These are phyloP conservation scores for Bubo bubo DNA, from an alignment of 2,113 vertebrate species.

Conservation along the genomic window DNA sequence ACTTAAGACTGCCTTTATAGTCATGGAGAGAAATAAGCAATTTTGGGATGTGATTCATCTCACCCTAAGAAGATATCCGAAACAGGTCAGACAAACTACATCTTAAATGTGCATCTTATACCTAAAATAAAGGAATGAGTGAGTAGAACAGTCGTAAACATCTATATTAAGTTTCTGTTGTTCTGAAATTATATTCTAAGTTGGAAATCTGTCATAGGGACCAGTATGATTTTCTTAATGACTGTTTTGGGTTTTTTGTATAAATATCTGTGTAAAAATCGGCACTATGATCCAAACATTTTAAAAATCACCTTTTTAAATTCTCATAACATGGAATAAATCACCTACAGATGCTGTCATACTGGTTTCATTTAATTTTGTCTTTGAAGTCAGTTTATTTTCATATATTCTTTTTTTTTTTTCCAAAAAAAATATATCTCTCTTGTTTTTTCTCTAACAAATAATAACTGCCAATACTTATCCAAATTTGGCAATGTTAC, in stretches of 20 bases:
- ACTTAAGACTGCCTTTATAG: neutral
- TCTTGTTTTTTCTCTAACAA: neutral
- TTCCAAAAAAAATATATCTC: accelerated
- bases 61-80: neutral
- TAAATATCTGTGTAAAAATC: neutral
- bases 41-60: neutral
- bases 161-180: neutral
- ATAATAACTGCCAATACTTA: neutral
- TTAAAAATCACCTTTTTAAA: neutral
- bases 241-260: neutral
- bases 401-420: neutral
- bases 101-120: neutral
- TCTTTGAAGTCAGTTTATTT: neutral
- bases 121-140: neutral
- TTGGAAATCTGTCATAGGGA: neutral
- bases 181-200: neutral
- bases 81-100: neutral
- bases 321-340: neutral
- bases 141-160: neutral
- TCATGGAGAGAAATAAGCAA: neutral
- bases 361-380: neutral
- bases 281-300: neutral
- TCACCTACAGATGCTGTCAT: neutral
- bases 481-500: neutral
- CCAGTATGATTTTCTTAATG: neutral